These are phyloP conservation scores for Bombus fervidus DNA, from an alignment of 1,140 invertebrate species.

Conservation along the genomic window DNA sequence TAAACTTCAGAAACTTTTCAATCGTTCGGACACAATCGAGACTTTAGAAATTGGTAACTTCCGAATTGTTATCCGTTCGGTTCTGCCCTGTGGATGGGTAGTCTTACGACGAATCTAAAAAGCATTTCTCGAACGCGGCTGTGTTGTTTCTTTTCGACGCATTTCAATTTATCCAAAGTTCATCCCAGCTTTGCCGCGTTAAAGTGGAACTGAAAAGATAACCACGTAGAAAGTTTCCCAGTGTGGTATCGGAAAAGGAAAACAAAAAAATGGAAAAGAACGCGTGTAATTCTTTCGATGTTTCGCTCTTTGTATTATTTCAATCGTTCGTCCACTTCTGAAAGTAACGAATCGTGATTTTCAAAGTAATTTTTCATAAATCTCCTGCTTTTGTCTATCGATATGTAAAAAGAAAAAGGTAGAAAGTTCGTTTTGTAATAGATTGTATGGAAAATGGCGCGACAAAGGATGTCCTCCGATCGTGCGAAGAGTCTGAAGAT, in stretches of 20 bases:
- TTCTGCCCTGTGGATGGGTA: neutral
- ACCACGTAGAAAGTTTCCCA: neutral
- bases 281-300: neutral
- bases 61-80: neutral
- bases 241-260: neutral
- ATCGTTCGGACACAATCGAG: neutral
- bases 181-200: neutral
- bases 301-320: neutral
- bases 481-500: neutral
- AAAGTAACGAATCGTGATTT: neutral
- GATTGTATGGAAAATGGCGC: neutral
- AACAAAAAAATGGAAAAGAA: neutral
- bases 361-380: neutral
- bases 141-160: neutral
- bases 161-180: slow-evolving; percentile 1
- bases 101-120: neutral
- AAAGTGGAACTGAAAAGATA: neutral
- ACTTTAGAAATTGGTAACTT: neutral
- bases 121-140: too few species aligned
- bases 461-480: neutral
- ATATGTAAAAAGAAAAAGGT: neutral
- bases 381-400: too few species aligned
- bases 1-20: neutral
- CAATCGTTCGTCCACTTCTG: too few species aligned
- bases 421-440: neutral